A percentile compares a stretch with the other conserved stretches of the same genome.
These are phyloP conservation scores for Pheosia tremula DNA, from an alignment of 2,888 invertebrate genomes.

Conservation along the genomic window DNA sequence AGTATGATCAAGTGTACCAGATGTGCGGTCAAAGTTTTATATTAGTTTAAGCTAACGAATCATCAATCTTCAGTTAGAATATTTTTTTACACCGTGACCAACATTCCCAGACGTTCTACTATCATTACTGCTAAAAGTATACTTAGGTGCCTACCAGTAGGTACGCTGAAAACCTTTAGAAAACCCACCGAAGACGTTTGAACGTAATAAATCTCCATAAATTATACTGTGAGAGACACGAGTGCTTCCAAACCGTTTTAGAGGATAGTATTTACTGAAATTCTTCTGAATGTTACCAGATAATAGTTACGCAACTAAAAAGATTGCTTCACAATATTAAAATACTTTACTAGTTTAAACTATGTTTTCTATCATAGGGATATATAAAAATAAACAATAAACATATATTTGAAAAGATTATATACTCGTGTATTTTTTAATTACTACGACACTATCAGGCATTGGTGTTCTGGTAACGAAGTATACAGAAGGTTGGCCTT, in stretches of 20 bases:
- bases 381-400: no score
- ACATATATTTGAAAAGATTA: no score
- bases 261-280: not conserved
- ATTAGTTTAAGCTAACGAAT: not conserved
- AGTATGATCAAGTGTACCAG: not conserved
- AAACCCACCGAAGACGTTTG: conserved; percentile 3
- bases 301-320: no score
- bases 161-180: conserved; percentile 2
- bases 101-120: not conserved
- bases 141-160: not conserved
- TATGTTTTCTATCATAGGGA: no score
- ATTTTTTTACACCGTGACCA: not conserved
- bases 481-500: no score
- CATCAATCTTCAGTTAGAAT: not conserved
- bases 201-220: conserved; percentile 11
- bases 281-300: no score
- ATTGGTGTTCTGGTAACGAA: no score
- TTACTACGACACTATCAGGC: no score
- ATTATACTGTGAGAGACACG: conserved; percentile 3
- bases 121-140: conserved; percentile 2
- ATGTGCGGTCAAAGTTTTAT: not conserved
- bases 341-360: no score
- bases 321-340: no score
- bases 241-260: not conserved
- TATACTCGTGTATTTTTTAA: no score